Conservation (phyloP, 2,113 vertebrate genomes). For the Nymphicus hollandicus region DNA sequence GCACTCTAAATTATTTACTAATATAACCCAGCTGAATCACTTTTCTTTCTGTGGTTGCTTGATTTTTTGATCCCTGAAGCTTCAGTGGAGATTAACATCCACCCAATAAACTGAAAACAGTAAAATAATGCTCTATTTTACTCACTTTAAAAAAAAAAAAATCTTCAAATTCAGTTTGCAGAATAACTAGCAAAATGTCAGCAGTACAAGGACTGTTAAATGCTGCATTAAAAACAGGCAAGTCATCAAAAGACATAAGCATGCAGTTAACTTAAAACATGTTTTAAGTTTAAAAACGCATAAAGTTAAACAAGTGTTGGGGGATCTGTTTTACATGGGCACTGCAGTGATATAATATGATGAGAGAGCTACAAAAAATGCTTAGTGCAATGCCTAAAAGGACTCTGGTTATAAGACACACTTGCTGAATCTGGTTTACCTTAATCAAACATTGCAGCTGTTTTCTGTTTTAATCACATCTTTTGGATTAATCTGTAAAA, state of each 20-base stretch:
- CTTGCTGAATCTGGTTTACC: neutral
- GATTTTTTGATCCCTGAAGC: slow-evolving; percentile 13
- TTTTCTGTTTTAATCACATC: neutral
- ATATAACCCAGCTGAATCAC: slow-evolving; percentile 52
- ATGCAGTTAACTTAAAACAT: neutral
- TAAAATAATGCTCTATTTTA: slow-evolving; percentile 1
- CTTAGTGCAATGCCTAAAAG: neutral
- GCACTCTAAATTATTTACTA: slow-evolving; percentile 73
- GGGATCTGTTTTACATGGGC: neutral
- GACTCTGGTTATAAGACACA: neutral
- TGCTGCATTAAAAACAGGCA: neutral
- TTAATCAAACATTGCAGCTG: neutral
- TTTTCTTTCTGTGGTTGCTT: slow-evolving; percentile 25
- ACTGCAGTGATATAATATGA: neutral
- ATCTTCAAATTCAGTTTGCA: neutral
- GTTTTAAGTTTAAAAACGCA: neutral
- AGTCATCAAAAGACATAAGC: neutral
- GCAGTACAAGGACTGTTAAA: neutral
- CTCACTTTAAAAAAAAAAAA: neutral
- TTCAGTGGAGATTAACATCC: neutral
- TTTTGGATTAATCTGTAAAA: slow-evolving; percentile 1
- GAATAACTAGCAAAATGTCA: neutral
- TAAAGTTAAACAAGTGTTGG: neutral
- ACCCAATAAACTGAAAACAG: neutral
- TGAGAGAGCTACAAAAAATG: neutral